Percentiles rank a stretch among this genome's conserved stretches.
Conservation (phyloP, 2,113 vertebrate species). For the Callocephalon fimbriatum region DNA sequence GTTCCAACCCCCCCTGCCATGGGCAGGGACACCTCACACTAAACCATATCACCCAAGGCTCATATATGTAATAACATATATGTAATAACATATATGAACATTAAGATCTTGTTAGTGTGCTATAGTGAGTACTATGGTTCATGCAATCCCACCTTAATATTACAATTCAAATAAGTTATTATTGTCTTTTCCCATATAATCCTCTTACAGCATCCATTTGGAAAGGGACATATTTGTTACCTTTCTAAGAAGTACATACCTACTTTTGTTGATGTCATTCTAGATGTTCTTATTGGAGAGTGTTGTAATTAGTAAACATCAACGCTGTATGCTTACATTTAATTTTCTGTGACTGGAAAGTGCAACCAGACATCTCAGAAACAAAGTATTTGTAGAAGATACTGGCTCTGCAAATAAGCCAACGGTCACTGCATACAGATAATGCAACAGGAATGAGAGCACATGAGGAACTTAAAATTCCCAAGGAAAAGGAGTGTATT, state of each 20-base stretch:
- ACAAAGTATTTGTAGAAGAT: neutral
- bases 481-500: neutral
- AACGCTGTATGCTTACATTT: neutral
- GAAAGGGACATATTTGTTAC: neutral
- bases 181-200: neutral
- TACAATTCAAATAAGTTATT: neutral
- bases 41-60: no score
- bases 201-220: neutral
- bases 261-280: neutral
- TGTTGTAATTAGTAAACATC: neutral
- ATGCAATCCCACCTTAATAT: neutral
- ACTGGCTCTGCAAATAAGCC: neutral
- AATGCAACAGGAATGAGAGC: neutral
- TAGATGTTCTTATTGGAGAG: neutral
- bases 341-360: neutral
- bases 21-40: no score
- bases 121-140: slow-evolving; percentile 22
- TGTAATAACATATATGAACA: slow-evolving; percentile 25
- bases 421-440: neutral
- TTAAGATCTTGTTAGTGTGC: slow-evolving; percentile 43
- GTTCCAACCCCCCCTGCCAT: no score
- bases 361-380: neutral
- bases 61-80: no score
- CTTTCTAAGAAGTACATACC: neutral
- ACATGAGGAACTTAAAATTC: neutral